Conservation (phyloP, 23 tunicate species). For the Halocynthia aurantium region DNA sequence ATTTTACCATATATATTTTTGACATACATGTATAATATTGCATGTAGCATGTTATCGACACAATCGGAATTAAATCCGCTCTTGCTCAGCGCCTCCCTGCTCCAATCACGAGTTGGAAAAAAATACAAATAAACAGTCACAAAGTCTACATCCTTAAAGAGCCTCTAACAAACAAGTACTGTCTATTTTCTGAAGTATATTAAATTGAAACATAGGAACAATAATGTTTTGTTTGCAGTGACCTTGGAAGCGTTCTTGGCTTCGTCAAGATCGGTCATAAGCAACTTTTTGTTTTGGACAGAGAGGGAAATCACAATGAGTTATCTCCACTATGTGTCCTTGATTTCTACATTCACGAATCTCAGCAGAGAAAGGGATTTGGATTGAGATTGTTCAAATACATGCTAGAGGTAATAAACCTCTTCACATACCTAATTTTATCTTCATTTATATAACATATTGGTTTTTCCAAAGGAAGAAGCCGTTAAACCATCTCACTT, state of each 20-base stretch:
- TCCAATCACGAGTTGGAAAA: slow-evolving; percentile 65
- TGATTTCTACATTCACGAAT: slow-evolving; percentile 93
- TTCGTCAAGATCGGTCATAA: slow-evolving; percentile 84
- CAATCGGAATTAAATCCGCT: slow-evolving; percentile 69
- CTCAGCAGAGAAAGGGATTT: slow-evolving; percentile 73
- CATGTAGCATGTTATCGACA: slow-evolving; percentile 50
- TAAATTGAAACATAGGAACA: not conserved
- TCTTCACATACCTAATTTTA: too few relatives aligned
- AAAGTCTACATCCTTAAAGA: slow-evolving; percentile 64
- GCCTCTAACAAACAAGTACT: slow-evolving; percentile 33
- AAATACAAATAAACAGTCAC: slow-evolving; percentile 47
- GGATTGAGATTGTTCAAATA: slow-evolving; percentile 76
- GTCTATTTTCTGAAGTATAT: slow-evolving; percentile 1
- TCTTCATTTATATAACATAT: not conserved
- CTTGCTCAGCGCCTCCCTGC: slow-evolving; percentile 60
- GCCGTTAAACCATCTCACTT: slow-evolving; percentile 44
- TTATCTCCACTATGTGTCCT: slow-evolving; percentile 81
- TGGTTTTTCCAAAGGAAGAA: slow-evolving; percentile 27
- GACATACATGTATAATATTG: not conserved
- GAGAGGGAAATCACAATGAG: slow-evolving; percentile 77
- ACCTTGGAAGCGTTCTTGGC: slow-evolving; percentile 63
- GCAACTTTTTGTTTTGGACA: slow-evolving; percentile 70
- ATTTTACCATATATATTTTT: too few relatives aligned
- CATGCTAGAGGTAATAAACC: slow-evolving; percentile 51
- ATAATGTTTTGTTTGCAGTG: slow-evolving; percentile 25